These are phyloP conservation scores for Apistogramma diplotaenia DNA, from an alignment of 2,113 vertebrate genomes.

Conservation along the genomic window DNA sequence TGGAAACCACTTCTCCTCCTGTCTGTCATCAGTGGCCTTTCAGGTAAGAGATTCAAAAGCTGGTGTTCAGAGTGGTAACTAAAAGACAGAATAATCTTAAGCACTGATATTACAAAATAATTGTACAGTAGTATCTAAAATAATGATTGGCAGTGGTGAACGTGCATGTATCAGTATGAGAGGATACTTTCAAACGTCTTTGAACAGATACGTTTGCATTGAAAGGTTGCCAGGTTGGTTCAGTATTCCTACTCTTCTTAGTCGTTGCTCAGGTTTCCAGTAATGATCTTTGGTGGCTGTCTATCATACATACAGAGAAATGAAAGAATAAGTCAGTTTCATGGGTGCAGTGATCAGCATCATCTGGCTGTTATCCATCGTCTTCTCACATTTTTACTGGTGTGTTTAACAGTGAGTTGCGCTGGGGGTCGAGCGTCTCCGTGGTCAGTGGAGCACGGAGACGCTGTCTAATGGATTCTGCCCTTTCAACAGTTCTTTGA, in stretches of 20 bases:
- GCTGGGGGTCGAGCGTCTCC: background rate
- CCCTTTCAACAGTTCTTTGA: conserved; percentile 39
- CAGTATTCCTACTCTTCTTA: background rate
- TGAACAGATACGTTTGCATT: background rate
- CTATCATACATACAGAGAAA: background rate
- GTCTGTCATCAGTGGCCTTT: conserved; percentile 86
- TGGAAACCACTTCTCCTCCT: conserved; percentile 91
- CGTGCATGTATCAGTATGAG: background rate
- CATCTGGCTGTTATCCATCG: background rate
- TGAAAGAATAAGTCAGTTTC: background rate
- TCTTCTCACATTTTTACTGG: background rate
- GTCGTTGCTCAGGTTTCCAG: background rate
- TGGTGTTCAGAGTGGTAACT: background rate
- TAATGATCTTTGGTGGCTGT: background rate
- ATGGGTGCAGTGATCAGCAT: background rate
- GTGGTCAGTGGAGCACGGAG: conserved; percentile 10
- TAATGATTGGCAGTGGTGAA: background rate
- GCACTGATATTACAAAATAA: background rate
- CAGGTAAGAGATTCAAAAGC: conserved; percentile 82
- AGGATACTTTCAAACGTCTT: background rate
- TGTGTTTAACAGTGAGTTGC: conserved; percentile 3
- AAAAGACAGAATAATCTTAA: background rate
- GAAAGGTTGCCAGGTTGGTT: background rate
- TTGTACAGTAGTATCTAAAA: background rate
- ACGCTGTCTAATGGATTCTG: conserved; percentile 31